Percentiles rank a stretch among this genome's conserved stretches.
These are phyloP conservation scores for Acrocephalus arundinaceus DNA, from an alignment of 2,113 vertebrate species.

Conservation along the genomic window DNA sequence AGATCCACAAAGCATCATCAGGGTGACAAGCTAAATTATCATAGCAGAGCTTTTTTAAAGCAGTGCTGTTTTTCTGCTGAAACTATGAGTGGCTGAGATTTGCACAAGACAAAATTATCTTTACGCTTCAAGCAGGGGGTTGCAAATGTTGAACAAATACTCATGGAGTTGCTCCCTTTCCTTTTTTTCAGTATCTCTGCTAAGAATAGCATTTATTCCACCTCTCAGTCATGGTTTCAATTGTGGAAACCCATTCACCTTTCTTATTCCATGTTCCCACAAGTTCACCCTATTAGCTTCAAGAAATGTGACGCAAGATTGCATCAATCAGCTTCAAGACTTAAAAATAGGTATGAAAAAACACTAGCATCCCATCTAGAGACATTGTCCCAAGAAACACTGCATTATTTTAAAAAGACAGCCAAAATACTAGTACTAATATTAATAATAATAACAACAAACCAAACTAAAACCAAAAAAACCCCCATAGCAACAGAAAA, in stretches of 20 bases:
- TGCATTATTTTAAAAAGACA: neutral
- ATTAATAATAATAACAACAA: neutral
- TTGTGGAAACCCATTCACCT: conserved; percentile 38
- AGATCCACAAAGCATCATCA: conserved; percentile 24
- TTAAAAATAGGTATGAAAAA: conserved; percentile 1
- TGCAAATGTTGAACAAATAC: conserved; percentile 64
- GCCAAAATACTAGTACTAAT: neutral
- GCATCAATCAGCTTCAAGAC: conserved; percentile 31
- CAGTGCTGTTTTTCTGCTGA: conserved; percentile 15
- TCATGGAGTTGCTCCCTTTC: conserved; percentile 9
- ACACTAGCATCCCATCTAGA: neutral
- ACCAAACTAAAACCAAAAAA: neutral
- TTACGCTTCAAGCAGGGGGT: neutral
- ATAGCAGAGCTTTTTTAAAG: neutral
- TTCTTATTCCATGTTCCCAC: conserved; percentile 45
- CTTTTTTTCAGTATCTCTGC: conserved; percentile 42
- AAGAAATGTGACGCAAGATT: conserved; percentile 30
- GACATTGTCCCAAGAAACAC: neutral
- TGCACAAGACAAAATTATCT: conserved; percentile 35
- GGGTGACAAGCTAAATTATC: conserved; percentile 34
- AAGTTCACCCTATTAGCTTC: conserved; percentile 25
- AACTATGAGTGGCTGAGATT: conserved; percentile 38
- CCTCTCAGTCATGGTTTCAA: conserved; percentile 26
- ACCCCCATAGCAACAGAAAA: neutral
- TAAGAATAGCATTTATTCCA: conserved; percentile 49